These are phyloP conservation scores for Manduca sexta DNA, from an alignment of 1,140 invertebrate genomes.

Conservation along the genomic window DNA sequence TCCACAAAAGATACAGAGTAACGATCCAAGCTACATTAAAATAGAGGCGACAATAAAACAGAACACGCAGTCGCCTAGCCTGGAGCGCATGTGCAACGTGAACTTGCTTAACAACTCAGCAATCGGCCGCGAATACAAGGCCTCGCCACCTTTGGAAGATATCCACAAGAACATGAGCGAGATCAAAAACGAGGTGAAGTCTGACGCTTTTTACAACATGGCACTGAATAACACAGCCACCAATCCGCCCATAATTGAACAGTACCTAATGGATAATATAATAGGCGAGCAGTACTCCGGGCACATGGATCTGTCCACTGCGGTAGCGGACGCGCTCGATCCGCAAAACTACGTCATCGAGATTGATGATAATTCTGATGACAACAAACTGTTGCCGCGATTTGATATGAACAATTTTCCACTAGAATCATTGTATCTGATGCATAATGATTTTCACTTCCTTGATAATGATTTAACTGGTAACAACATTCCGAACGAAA, in stretches of 20 bases:
- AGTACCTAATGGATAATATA: constrained; percentile 60
- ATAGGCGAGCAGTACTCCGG: constrained; percentile 56
- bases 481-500: constrained; percentile 34
- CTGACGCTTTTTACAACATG: constrained; percentile 56
- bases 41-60: constrained; percentile 62
- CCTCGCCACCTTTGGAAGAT: constrained; percentile 60
- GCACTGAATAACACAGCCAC: constrained; percentile 33
- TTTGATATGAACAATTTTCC: constrained; percentile 62
- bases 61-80: constrained; percentile 60
- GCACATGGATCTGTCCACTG: constrained; percentile 52
- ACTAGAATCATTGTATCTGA: constrained; percentile 57
- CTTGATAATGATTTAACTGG: constrained; percentile 47
- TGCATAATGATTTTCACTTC: constrained; percentile 67
- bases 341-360: constrained; percentile 62
- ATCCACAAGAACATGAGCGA: constrained; percentile 62
- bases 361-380: constrained; percentile 68
- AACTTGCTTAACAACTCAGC: constrained; percentile 48
- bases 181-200: constrained; percentile 67
- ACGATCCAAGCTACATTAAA: constrained; percentile 64
- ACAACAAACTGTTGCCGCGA: constrained; percentile 59
- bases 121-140: constrained; percentile 56
- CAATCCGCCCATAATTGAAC: constrained; percentile 51
- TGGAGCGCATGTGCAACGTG: constrained; percentile 62
- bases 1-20: constrained; percentile 48
- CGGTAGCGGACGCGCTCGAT: constrained; percentile 39